Conservation (phyloP, 2,797 vertebrate species). For the Echiichthys vipera region DNA sequence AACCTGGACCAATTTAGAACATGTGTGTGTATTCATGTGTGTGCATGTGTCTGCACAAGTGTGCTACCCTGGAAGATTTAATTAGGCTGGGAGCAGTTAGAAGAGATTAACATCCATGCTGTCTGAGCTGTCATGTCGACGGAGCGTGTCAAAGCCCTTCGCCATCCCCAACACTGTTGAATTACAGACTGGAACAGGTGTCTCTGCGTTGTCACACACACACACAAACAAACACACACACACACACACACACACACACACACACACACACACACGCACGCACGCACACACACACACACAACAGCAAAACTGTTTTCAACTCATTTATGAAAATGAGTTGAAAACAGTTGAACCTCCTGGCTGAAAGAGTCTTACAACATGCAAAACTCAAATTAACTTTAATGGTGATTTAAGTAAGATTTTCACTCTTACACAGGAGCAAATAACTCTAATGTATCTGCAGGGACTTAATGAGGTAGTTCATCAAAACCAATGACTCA, state of each 20-base stretch:
- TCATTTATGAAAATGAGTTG: conserved; percentile 10
- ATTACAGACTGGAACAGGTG: conserved; percentile 75
- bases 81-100: conserved; percentile 82
- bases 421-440: conserved; percentile 41
- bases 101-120: conserved; percentile 82
- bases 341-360: conserved; percentile 17
- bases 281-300: background rate
- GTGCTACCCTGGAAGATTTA: conserved; percentile 78
- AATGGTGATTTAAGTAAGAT: conserved; percentile 54
- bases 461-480: conserved; percentile 54
- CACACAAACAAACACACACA: no score
- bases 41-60: conserved; percentile 31
- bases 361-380: conserved; percentile 25
- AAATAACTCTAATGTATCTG: conserved; percentile 49
- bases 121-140: conserved; percentile 82
- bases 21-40: conserved; percentile 1
- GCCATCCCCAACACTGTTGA: conserved; percentile 58
- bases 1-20: conserved; percentile 71
- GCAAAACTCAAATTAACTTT: conserved; percentile 47
- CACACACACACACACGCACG: conserved; percentile 2
- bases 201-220: conserved; percentile 53
- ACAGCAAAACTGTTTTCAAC: conserved; percentile 15
- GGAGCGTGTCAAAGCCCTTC: conserved; percentile 78
- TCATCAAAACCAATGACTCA: conserved; percentile 64
- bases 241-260: conserved; percentile 37